phyloP scores from a whole-genome alignment of 2,113 vertebrate species.

The Microcebus murinus region DNA sequence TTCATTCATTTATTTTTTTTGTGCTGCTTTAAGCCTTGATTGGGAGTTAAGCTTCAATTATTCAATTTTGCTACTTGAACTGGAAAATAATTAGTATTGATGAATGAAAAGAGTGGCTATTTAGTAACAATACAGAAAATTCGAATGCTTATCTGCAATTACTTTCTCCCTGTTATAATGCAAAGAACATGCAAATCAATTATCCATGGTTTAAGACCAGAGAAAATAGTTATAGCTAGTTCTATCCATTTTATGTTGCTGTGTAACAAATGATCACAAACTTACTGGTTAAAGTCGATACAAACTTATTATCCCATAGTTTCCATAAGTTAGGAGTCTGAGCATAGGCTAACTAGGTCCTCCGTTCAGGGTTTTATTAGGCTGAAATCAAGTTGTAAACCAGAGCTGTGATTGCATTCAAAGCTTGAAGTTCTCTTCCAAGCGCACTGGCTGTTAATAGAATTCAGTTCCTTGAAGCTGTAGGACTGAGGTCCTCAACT shows the following conservation, averaged over 20 bases:
- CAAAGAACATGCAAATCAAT: neutral
- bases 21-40: neutral
- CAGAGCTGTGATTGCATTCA: neutral
- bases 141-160: neutral
- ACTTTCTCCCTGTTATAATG: neutral
- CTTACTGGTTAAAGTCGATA: neutral
- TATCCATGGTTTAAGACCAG: neutral
- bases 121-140: neutral
- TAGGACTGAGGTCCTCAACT: neutral
- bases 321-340: neutral
- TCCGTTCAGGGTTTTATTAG: neutral
- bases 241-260: neutral
- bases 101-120: neutral
- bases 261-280: neutral
- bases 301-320: neutral
- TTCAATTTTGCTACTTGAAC: neutral
- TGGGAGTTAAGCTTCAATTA: neutral
- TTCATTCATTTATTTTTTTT: neutral
- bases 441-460: neutral
- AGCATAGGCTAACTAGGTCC: neutral
- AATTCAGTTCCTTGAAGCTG: neutral
- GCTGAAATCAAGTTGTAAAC: neutral
- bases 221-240: neutral
- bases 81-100: neutral
- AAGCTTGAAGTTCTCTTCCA: neutral